Evolutionary conservation across 2,113 vertebrate genomes (phyloP), one percentile per base, ranked within the genome.

Genomic region (Sula dactylatra): DNA sequence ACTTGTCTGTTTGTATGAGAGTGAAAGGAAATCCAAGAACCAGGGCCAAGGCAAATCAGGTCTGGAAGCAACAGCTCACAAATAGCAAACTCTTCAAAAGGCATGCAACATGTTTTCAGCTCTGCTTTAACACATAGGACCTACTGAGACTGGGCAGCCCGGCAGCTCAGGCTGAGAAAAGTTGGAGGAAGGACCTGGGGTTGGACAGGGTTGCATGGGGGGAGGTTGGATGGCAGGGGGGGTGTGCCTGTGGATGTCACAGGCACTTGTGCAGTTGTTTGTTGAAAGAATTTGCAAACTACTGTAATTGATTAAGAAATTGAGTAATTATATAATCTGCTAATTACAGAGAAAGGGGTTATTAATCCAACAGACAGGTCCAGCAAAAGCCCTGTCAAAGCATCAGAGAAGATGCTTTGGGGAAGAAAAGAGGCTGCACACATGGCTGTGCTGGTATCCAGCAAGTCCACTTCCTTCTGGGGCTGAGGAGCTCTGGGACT

Each of bases 241-340:
- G n/a, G 27, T n/a, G 5, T 85, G 61, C 21, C n/a, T 62, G 14
- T 81, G 54, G 32, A 21, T 83, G 52, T 52, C 71, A 88, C 44
- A 50, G 74, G 50, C 45, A 18, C 40, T 44, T 20, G 1, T 49
- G 69, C 73, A 74, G 84, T 13, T 71, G 55, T 78, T 90, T 94
- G 70, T 26, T 71, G 62, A 82, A 86, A 59, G 78, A 95, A 82
- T 56, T 71, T 88, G 70, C 44, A 65, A 92, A 80, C 3, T 0
- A 22, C 24, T 44, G 73, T 38, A 55, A 95, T 22, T 56, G 74
- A 90, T 85, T 94, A 93, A 92, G 88, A 92, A 85, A 92, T 14
- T 2, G 42, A 14, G 10, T 65, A 67, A 82, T 82, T 82, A 54
- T 61, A 76, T 54, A 97, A 90, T 56, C 44, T 80, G 29, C 25